A percentile compares a stretch with the other conserved stretches of the same genome.
Conservation (phyloP, 1,140 invertebrate species). For the Drosophila albomicans region DNA sequence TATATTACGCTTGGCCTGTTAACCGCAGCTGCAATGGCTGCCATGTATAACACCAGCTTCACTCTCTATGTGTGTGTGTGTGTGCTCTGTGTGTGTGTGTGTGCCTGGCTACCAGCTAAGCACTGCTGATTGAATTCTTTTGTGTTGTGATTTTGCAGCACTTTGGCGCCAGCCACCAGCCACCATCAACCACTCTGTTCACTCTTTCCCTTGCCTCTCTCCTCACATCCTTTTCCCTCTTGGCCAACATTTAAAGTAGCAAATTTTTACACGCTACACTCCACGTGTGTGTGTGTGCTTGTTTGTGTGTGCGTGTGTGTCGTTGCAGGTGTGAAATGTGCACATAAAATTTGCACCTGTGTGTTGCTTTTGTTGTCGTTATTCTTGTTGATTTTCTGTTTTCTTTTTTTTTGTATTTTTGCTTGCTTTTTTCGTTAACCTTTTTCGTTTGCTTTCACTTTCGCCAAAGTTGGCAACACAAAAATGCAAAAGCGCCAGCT, state of each 20-base stretch:
- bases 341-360: slow-evolving; percentile 80
- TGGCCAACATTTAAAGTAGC: slow-evolving; percentile 75
- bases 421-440: slow-evolving; percentile 34
- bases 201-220: not conserved
- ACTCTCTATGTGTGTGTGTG: slow-evolving; percentile 15
- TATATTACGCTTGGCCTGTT: slow-evolving; percentile 82
- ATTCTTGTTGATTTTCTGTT: slow-evolving; percentile 32
- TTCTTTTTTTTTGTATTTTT: not conserved
- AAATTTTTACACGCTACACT: slow-evolving; percentile 62
- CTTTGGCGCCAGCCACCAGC: slow-evolving; percentile 53
- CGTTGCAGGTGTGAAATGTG: slow-evolving; percentile 71
- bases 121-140: slow-evolving; percentile 82
- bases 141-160: slow-evolving; percentile 80
- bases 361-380: slow-evolving; percentile 52
- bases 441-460: slow-evolving; percentile 64
- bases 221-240: slow-evolving; percentile 40
- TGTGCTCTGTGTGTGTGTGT: slow-evolving; percentile 23
- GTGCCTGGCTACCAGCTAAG: slow-evolving; percentile 67
- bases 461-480: slow-evolving; percentile 47
- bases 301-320: slow-evolving; percentile 21
- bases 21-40: slow-evolving; percentile 67
- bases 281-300: slow-evolving; percentile 6
- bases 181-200: not conserved
- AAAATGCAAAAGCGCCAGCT: slow-evolving; percentile 74
- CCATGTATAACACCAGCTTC: slow-evolving; percentile 11